Base-by-base conservation (phyloP, 23 tunicate species). In the Styela plicata region DNA sequence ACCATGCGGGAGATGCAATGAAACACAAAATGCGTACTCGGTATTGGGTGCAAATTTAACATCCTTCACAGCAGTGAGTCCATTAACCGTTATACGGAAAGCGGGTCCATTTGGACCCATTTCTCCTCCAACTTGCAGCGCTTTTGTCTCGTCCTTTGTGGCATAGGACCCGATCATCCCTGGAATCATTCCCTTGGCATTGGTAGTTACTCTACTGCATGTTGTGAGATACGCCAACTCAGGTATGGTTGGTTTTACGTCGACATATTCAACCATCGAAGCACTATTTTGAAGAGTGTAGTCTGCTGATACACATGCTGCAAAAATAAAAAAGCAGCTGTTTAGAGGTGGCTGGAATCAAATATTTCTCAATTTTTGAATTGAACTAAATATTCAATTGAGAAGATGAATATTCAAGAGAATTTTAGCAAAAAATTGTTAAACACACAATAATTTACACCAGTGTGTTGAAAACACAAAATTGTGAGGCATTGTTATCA, bases 161-260 rank as follows among this genome's bases (percentile, higher is more conserved):
- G 77, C 77, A 71, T 71, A 71, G 26, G 37, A 31, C 3, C 77
- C 77, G 17, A 30, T 27, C 35, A 36, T 30, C 17, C 77, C 77
- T 29, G 77, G 77, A 3, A 71, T 71, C 24, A 32, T 71, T n/a
- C 77, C 77, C 3, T 3, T 2, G 17, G 77, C 36, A 7, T 31
- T 22, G 5, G 77, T 71, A 3, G 77, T 71, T 33, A 71, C 35
- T 71, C 29, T 71, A 30, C 32, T 32, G 17, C 77, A 71, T 3
- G 37, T 34, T 71, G 77, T 71, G 37, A 30, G 36, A 30, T 28
- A 71, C 5, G 26, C 77, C 5, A 71, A 36, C 13, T 30, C 24
- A 21, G 77, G 77, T 2, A 71, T 31, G 36, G 37, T 71, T 13
- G 23, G 36, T 21, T 5, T 3, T 71, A 17, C 36, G 16, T 19